Base-by-base conservation (phyloP, 1,140 invertebrate species). In the Battus philenor region DNA sequence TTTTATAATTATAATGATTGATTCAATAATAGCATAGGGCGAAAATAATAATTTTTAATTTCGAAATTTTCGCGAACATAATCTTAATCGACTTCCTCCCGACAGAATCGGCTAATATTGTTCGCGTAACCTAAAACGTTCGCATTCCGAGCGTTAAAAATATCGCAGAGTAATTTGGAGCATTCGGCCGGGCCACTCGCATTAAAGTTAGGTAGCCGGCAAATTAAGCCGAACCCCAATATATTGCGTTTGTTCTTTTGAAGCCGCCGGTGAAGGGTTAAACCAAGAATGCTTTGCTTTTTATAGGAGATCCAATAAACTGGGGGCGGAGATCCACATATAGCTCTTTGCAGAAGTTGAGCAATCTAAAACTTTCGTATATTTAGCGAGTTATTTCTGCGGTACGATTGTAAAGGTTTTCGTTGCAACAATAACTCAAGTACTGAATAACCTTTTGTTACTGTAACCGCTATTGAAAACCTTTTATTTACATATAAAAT, bases 211-310 rank as follows among this genome's bases (percentile, higher is more conserved):
- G 67, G 71, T 68, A 68, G 68, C 62, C 62, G 60, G 65, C 75
- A 81, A 84, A 84, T 84, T 79, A 84, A 76, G 76, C 77, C 70
- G 58, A 62, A 59, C 75, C 77, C 72, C 75, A 63, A 82, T 81
- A 85, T 85, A 85, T 85, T 85, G 81, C 76, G 71, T 85, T 85
- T 85, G 81, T 85, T 85, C 81, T 85, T 85, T 85, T 85, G 78
- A 84, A 70, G 74, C 74, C 63, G 63, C 49, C 66, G 66, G 61
- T 77, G 73, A 87, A 87, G 83, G 85, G 85, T 87, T 87, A 75
- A 77, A 82, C 70, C 77, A 86, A 87, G 85, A 86, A 86, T 86
- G 82, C 82, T 80, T 79, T 76, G 82, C 77, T 86, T 87, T 86
- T 86, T 86, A 85, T 80, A 75, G 56, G 53, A 65, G 67, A 58